A percentile compares a stretch with the other conserved stretches of the same genome.
phyloP scores from a whole-genome alignment of 1,140 invertebrate genomes.

The Phocides pigmalion region DNA sequence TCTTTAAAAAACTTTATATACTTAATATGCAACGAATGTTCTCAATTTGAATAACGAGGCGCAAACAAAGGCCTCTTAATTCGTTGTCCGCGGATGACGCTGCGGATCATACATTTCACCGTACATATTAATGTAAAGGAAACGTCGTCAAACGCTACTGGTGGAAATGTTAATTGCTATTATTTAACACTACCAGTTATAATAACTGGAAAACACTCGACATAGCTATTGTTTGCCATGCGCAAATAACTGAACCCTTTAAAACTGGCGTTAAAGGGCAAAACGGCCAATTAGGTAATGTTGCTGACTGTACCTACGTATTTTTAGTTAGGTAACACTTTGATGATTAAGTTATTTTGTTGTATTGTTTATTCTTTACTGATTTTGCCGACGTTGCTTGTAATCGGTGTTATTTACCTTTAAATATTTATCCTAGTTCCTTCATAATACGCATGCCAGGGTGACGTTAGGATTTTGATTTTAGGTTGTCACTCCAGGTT shows the following conservation, averaged over 20 bases:
- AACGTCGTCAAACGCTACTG: not conserved
- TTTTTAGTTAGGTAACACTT: conserved; percentile 6
- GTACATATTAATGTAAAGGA: conserved; percentile 7
- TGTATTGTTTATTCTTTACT: not conserved
- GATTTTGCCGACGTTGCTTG: not conserved
- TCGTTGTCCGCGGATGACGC: conserved; percentile 11
- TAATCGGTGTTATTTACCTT: not conserved
- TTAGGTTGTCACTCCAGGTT: not conserved
- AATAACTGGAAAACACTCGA: not conserved
- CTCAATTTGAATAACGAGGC: conserved; percentile 6
- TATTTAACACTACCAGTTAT: conserved; percentile 14
- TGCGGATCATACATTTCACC: conserved; percentile 10
- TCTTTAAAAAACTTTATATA: not conserved
- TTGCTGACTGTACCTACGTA: conserved; percentile 6
- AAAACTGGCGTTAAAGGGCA: too few relatives aligned
- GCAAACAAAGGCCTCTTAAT: conserved; percentile 16
- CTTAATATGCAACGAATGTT: conserved; percentile 8
- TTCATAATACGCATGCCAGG: not conserved
- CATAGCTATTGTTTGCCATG: not conserved
- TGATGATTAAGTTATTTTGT: not conserved
- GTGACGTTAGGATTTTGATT: not conserved
- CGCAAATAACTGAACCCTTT: not conserved
- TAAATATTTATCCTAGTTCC: not conserved
- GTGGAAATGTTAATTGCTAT: conserved; percentile 18
- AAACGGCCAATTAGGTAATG: not conserved